Evolutionary conservation across 2,888 invertebrate genomes (phyloP).

Genomic region (Drymonia ruficornis): DNA sequence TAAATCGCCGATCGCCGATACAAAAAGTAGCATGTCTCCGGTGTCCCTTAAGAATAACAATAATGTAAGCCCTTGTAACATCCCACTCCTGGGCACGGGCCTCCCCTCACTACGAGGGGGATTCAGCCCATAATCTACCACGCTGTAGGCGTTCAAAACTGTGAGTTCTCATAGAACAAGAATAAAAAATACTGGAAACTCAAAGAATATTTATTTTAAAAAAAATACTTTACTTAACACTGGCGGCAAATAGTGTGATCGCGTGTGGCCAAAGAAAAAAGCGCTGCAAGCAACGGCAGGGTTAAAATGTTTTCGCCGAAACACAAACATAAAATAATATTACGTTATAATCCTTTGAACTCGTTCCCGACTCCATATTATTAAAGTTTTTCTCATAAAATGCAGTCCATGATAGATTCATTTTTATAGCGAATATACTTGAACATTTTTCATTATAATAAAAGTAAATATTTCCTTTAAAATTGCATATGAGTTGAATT

Average conservation of each 20-base stretch:
- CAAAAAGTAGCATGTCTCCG: too few relatives aligned
- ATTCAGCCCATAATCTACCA: too few relatives aligned
- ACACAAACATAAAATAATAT: conserved; percentile 19
- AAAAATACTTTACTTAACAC: background rate
- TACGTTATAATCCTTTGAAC: conserved; percentile 1
- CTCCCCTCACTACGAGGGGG: too few relatives aligned
- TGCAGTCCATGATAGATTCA: conserved; percentile 10
- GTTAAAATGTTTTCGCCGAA: conserved; percentile 17
- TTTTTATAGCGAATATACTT: conserved; percentile 24
- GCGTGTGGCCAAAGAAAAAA: background rate
- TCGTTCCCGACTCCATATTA: background rate
- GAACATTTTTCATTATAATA: conserved; percentile 22
- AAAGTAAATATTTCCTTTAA: background rate
- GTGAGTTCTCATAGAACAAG: too few relatives aligned
- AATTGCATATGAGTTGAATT: background rate
- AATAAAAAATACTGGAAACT: too few relatives aligned
- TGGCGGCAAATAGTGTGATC: background rate
- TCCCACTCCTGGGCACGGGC: too few relatives aligned
- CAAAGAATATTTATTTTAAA: background rate
- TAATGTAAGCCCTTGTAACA: too few relatives aligned
- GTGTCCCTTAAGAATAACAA: too few relatives aligned
- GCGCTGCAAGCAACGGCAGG: background rate
- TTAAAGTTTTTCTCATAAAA: conserved; percentile 19
- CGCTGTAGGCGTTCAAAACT: too few relatives aligned
- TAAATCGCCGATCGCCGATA: too few relatives aligned